A percentile compares a stretch with the other conserved stretches of the same genome.
Evolutionary conservation across 1,140 invertebrate genomes (phyloP).

Genomic region (Camponotus pennsylvanicus): DNA sequence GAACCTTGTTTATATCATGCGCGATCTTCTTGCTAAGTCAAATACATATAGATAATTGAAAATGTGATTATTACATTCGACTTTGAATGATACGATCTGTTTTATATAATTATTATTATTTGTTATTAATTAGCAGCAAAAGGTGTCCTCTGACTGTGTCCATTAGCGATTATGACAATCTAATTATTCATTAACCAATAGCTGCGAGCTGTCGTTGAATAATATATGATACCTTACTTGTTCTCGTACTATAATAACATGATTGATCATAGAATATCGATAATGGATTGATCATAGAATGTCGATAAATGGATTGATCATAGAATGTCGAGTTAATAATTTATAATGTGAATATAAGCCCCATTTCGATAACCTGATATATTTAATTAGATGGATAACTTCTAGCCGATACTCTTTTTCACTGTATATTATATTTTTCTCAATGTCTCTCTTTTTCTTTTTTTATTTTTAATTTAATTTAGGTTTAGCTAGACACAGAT

Average conservation of each 20-base stretch:
- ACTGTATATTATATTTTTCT: neutral
- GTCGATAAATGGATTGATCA: conserved; percentile 3
- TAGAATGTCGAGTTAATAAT: conserved; percentile 13
- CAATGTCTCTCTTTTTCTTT: no score
- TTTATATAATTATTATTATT: conserved; percentile 43
- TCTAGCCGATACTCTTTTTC: neutral
- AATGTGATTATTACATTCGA: conserved; percentile 15
- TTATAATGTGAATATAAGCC: neutral
- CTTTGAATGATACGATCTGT: neutral
- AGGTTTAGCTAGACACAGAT: neutral
- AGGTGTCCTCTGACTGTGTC: neutral
- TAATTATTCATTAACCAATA: conserved; percentile 45
- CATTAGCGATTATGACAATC: conserved; percentile 40
- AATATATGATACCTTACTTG: conserved; percentile 14
- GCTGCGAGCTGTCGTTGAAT: neutral
- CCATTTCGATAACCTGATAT: neutral
- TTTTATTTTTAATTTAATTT: neutral
- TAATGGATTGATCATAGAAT: conserved; percentile 22
- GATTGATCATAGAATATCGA: conserved; percentile 15
- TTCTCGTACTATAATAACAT: neutral
- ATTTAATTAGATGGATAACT: conserved; percentile 5
- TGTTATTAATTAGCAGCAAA: conserved; percentile 25
- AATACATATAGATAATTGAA: neutral
- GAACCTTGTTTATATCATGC: neutral
- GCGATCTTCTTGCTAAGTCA: neutral